These are phyloP conservation scores for Tautogolabrus adspersus DNA, from an alignment of 2,113 vertebrate species.

Conservation along the genomic window DNA sequence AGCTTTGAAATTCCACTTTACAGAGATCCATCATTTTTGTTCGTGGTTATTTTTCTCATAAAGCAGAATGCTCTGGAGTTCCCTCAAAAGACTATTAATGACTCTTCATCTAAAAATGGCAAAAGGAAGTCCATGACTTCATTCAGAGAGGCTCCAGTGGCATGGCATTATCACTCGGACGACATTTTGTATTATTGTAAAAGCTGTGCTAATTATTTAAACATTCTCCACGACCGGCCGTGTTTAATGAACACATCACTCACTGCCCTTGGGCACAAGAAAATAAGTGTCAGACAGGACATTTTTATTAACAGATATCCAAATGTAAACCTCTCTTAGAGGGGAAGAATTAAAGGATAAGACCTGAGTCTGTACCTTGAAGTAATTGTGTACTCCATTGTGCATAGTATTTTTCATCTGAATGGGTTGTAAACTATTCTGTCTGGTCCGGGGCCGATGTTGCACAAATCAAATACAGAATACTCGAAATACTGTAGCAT, in stretches of 20 bases:
- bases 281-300: constrained; percentile 21
- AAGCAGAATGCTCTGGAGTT: not conserved
- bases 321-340: constrained; percentile 4
- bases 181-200: constrained; percentile 59
- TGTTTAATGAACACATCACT: constrained; percentile 57
- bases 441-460: not conserved
- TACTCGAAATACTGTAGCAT: constrained; percentile 3
- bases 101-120: constrained; percentile 20
- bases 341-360: constrained; percentile 12
- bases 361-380: constrained; percentile 6
- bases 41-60: not conserved
- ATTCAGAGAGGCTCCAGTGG: constrained; percentile 37
- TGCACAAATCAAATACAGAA: constrained; percentile 41
- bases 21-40: constrained; percentile 12
- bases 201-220: constrained; percentile 63
- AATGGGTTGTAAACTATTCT: not conserved
- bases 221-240: constrained; percentile 8
- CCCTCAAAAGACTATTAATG: not conserved
- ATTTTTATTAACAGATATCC: not conserved
- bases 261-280: constrained; percentile 31
- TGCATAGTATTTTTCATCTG: not conserved
- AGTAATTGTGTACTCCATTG: not conserved
- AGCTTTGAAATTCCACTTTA: not conserved
- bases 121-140: constrained; percentile 43
- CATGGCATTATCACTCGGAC: constrained; percentile 23